These are phyloP conservation scores for Glaucomys volans DNA, from an alignment of 2,113 vertebrate species.

Conservation along the genomic window DNA sequence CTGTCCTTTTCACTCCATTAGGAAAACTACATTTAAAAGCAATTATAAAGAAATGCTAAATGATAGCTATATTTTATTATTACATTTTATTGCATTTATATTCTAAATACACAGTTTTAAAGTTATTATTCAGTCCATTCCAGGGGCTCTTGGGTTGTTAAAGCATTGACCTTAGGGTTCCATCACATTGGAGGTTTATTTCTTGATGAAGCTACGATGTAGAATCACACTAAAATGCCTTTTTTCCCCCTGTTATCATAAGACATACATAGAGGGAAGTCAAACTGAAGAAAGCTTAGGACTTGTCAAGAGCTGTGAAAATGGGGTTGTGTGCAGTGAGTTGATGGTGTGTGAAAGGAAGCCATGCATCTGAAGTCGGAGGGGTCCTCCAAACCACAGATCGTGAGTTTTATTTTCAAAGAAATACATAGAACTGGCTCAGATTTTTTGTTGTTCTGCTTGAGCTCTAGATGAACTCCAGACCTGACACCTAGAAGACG, in stretches of 20 bases:
- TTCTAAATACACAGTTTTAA: not conserved
- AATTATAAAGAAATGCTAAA: not conserved
- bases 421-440: not conserved
- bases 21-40: slow-evolving; percentile 6
- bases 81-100: no score
- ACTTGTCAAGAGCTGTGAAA: not conserved
- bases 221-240: not conserved
- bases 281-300: not conserved
- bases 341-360: not conserved
- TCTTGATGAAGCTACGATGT: not conserved
- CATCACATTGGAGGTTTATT: not conserved
- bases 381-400: not conserved
- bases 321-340: not conserved
- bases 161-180: not conserved
- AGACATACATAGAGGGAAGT: not conserved
- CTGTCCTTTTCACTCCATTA: not conserved
- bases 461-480: not conserved
- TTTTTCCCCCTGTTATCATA: not conserved
- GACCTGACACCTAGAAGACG: not conserved
- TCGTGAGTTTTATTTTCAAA: not conserved
- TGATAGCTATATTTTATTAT: not conserved
- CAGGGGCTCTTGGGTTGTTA: not conserved
- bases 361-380: not conserved
- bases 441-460: not conserved
- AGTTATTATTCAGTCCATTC: not conserved